Conservation (phyloP, 2,888 invertebrate genomes). For the Anoncus sp. region DNA sequence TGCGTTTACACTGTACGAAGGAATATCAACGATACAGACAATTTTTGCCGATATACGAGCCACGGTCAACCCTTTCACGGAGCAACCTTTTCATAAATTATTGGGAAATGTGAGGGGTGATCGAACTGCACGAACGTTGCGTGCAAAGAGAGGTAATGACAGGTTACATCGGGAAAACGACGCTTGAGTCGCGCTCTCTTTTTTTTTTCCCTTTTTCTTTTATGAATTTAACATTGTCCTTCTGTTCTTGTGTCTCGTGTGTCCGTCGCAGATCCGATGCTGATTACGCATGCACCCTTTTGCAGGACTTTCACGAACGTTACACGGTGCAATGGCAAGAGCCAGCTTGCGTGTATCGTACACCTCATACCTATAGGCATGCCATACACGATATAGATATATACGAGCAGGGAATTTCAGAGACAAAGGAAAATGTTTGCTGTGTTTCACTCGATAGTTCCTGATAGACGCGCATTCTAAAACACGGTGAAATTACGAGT, state of each 20-base stretch:
- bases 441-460: background rate
- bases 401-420: too few species aligned
- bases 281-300: background rate
- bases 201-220: background rate
- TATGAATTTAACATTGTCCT: slow-evolving; percentile 1
- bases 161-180: slow-evolving; percentile 4
- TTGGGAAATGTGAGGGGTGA: background rate
- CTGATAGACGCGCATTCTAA: background rate
- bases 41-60: background rate
- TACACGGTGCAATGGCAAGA: too few species aligned
- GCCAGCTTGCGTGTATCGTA: too few species aligned
- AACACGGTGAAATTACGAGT: too few species aligned
- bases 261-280: background rate
- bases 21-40: background rate
- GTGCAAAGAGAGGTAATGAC: slow-evolving; percentile 17
- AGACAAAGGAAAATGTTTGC: background rate
- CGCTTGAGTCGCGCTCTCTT: background rate
- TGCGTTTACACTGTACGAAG: background rate
- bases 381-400: too few species aligned
- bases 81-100: background rate
- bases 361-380: too few species aligned
- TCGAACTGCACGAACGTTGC: background rate
- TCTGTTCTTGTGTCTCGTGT: background rate
- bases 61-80: background rate
- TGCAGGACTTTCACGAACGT: background rate